Evolutionary conservation across 2,113 vertebrate genomes (phyloP).

Genomic region (Maccullochella peelii): DNA sequence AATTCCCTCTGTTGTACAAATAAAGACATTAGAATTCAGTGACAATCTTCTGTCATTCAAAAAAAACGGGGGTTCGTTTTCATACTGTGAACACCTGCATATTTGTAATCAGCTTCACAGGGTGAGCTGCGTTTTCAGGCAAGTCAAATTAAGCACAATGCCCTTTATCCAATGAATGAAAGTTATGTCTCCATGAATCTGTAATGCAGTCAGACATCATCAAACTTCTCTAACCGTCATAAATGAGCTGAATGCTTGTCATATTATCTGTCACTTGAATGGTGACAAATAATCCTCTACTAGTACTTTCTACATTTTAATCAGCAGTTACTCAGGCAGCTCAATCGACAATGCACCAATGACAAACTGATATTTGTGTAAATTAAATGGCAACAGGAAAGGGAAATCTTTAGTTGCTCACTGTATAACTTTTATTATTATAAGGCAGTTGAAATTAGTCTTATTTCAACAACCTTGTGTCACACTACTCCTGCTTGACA

Average conservation of each 20-base stretch:
- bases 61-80: conserved; percentile 14
- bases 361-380: not conserved
- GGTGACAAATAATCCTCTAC: conserved; percentile 8
- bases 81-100: conserved; percentile 41
- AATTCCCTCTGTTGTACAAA: not conserved
- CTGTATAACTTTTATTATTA: no score
- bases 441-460: no score
- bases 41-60: not conserved
- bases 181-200: not conserved
- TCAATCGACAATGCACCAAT: not conserved
- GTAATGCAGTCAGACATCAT: conserved; percentile 33
- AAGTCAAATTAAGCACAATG: conserved; percentile 32
- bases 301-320: not conserved
- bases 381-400: not conserved
- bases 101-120: conserved; percentile 44
- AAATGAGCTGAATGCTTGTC: conserved; percentile 22
- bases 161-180: conserved; percentile 24
- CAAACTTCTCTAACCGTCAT: conserved; percentile 3
- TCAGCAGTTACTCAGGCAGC: not conserved
- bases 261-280: conserved; percentile 15
- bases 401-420: not conserved
- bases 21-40: not conserved
- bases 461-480: not conserved
- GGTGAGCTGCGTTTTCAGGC: conserved; percentile 1
- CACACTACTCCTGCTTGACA: not conserved